Percentiles rank a stretch among this genome's conserved stretches.
These are phyloP conservation scores for Palythoa caribaeorum DNA, from an alignment of 92 coral and sea anemone species.

Conservation along the genomic window DNA sequence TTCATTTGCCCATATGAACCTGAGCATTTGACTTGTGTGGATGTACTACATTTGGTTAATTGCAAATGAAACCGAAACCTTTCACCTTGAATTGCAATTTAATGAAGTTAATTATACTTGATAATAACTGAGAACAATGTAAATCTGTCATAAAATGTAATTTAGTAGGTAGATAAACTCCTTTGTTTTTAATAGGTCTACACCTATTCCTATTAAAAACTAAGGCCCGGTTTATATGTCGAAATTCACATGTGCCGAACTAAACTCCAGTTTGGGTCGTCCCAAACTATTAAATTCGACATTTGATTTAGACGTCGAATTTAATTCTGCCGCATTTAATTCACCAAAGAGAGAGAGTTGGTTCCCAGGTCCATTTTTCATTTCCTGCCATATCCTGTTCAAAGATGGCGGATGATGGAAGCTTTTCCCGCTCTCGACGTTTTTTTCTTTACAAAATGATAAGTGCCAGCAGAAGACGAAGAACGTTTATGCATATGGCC, in stretches of 20 bases:
- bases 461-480: constrained; percentile 2
- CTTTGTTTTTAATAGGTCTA: too few species aligned
- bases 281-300: not conserved
- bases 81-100: too few species aligned
- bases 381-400: constrained; percentile 4
- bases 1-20: not conserved
- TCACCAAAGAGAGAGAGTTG: not conserved
- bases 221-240: not conserved
- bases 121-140: too few species aligned
- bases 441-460: not conserved
- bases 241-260: not conserved
- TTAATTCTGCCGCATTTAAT: not conserved
- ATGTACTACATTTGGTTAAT: not conserved
- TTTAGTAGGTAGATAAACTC: too few species aligned
- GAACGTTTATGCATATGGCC: not conserved
- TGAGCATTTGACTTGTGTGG: not conserved
- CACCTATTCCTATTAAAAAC: too few species aligned
- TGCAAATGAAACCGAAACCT: not conserved
- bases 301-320: constrained; percentile 10
- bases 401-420: constrained; percentile 6
- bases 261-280: not conserved
- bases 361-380: not conserved
- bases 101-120: too few species aligned
- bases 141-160: too few species aligned
- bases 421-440: not conserved